These are phyloP conservation scores for Aricia agestis DNA, from an alignment of 1,140 invertebrate species.

Conservation along the genomic window DNA sequence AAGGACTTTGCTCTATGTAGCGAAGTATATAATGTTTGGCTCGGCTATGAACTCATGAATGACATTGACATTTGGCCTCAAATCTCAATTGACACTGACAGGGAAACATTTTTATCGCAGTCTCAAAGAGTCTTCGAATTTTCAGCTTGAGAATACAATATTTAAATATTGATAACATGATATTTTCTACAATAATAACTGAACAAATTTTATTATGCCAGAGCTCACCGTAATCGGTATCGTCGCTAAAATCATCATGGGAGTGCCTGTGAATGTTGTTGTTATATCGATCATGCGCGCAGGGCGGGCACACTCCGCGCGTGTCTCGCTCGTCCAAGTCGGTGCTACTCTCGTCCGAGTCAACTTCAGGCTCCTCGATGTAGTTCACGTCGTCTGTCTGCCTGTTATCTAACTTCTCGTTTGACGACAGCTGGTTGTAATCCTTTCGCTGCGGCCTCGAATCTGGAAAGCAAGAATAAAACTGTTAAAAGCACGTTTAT, in stretches of 20 bases:
- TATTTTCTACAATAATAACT: too few relatives aligned
- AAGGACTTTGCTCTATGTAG: too few relatives aligned
- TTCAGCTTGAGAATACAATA: neutral
- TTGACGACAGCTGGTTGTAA: slow-evolving; percentile 74
- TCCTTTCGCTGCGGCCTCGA: slow-evolving; percentile 67
- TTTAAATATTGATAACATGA: too few relatives aligned
- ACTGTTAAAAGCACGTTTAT: too few relatives aligned
- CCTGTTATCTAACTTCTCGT: slow-evolving; percentile 67
- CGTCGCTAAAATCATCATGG: slow-evolving; percentile 72
- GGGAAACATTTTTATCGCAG: neutral
- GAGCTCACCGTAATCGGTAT: slow-evolving; percentile 67
- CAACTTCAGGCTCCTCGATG: slow-evolving; percentile 63
- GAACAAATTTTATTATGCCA: too few relatives aligned
- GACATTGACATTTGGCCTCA: slow-evolving; percentile 1
- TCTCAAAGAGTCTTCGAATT: neutral
- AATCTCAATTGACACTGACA: slow-evolving; percentile 26
- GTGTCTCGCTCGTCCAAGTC: slow-evolving; percentile 68
- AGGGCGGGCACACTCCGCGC: slow-evolving; percentile 60
- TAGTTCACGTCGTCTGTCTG: slow-evolving; percentile 56
- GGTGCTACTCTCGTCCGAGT: slow-evolving; percentile 72
- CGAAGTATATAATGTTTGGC: too few relatives aligned
- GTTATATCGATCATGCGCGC: slow-evolving; percentile 70
- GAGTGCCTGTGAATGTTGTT: slow-evolving; percentile 64
- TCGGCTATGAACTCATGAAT: slow-evolving; percentile 14
- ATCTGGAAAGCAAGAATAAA: slow-evolving; percentile 48